Evolutionary conservation across 2,888 invertebrate genomes (phyloP).

Genomic region (Xanthorhoe spadicearia): DNA sequence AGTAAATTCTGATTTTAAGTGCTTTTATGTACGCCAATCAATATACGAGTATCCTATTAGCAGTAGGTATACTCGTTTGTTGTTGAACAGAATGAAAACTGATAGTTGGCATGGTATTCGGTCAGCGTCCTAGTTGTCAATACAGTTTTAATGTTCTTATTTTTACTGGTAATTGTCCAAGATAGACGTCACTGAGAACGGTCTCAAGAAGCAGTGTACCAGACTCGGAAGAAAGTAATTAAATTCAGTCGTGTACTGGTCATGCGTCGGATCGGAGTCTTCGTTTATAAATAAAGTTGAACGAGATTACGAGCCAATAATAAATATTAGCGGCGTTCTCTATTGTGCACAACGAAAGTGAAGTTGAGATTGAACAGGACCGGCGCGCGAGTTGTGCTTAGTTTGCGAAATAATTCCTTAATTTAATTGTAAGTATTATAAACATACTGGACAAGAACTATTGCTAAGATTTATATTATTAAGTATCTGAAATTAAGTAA

Average conservation of each 20-base stretch:
- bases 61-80: constrained; percentile 14
- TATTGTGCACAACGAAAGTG: constrained; percentile 54
- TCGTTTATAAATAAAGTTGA: constrained; percentile 71
- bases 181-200: constrained; percentile 66
- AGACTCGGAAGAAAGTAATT: constrained; percentile 72
- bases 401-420: constrained; percentile 10
- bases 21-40: not conserved
- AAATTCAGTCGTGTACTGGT: constrained; percentile 72
- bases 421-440: constrained; percentile 10
- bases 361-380: constrained; percentile 37
- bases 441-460: not conserved
- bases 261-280: constrained; percentile 68
- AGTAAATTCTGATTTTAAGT: not conserved
- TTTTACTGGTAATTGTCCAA: constrained; percentile 82
- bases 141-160: constrained; percentile 73
- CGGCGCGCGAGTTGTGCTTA: constrained; percentile 18
- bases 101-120: constrained; percentile 76
- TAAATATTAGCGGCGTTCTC: constrained; percentile 53
- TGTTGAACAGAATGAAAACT: constrained; percentile 36
- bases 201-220: constrained; percentile 57
- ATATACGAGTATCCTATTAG: not conserved
- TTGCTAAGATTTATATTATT: not conserved
- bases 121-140: constrained; percentile 79
- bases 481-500: no score
- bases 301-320: constrained; percentile 62